Conservation (phyloP, 1,140 invertebrate genomes). For the Neodiprion lecontei region DNA sequence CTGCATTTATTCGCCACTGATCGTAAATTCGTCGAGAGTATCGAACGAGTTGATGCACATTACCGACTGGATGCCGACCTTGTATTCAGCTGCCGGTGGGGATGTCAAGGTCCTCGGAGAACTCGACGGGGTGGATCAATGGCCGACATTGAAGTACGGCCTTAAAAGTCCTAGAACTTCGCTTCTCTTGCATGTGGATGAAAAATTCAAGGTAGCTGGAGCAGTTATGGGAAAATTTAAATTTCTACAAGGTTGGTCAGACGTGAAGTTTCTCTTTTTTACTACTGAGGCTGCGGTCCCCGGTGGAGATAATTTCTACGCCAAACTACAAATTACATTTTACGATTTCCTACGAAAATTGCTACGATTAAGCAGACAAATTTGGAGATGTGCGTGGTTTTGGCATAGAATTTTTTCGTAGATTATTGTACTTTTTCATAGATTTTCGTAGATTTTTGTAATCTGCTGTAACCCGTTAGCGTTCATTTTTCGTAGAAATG, state of each 20-base stretch:
- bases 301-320: no score
- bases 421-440: no score
- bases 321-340: no score
- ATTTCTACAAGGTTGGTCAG: slow-evolving; percentile 41
- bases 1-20: slow-evolving; percentile 65
- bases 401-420: no score
- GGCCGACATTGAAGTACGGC: slow-evolving; percentile 47
- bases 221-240: slow-evolving; percentile 44
- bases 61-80: slow-evolving; percentile 78
- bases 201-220: slow-evolving; percentile 25
- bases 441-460: no score
- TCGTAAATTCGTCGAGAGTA: slow-evolving; percentile 60
- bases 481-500: no score
- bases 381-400: no score
- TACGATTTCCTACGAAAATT: no score
- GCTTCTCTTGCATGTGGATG: slow-evolving; percentile 48
- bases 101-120: slow-evolving; percentile 43
- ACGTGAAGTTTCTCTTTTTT: background rate
- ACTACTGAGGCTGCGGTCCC: background rate
- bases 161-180: slow-evolving; percentile 22
- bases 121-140: slow-evolving; percentile 62
- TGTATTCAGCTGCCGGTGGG: slow-evolving; percentile 65
- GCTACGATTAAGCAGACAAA: no score
- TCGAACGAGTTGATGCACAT: slow-evolving; percentile 72
- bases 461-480: no score